Evolutionary conservation across 2,888 invertebrate species (phyloP).

Genomic region (Allophyes oxyacanthae): DNA sequence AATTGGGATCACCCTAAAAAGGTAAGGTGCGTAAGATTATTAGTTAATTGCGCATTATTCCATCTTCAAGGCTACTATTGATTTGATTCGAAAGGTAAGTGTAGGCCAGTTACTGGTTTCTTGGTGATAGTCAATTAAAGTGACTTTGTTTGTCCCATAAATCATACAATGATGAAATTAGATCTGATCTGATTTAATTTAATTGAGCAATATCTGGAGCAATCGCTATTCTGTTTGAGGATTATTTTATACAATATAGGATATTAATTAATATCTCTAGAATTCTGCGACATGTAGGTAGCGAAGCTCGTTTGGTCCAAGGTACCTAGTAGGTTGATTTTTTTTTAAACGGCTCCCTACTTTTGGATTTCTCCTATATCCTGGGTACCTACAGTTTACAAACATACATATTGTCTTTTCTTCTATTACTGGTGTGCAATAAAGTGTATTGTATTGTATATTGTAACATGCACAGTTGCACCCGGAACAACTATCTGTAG

Average conservation of each 20-base stretch:
- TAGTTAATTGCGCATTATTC: slow-evolving; percentile 15
- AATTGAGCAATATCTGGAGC: slow-evolving; percentile 37
- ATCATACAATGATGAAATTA: slow-evolving; percentile 54
- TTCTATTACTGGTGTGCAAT: too few relatives aligned
- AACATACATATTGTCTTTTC: too few relatives aligned
- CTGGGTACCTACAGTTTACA: too few relatives aligned
- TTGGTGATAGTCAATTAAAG: slow-evolving; percentile 51
- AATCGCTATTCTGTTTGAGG: slow-evolving; percentile 34
- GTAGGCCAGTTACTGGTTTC: slow-evolving; percentile 40
- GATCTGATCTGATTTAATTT: slow-evolving; percentile 41
- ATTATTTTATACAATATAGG: slow-evolving; percentile 2
- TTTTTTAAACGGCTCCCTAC: too few relatives aligned
- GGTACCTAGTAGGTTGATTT: too few relatives aligned
- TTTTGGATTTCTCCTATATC: too few relatives aligned
- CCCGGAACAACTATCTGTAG: too few relatives aligned
- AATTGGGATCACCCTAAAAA: slow-evolving; percentile 38
- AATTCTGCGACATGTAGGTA: too few relatives aligned
- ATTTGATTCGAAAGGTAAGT: slow-evolving; percentile 48
- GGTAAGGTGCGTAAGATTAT: slow-evolving; percentile 28
- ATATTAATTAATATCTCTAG: too few relatives aligned
- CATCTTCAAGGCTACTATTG: slow-evolving; percentile 43
- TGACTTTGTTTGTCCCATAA: slow-evolving; percentile 49
- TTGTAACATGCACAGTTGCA: too few relatives aligned
- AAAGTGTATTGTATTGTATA: too few relatives aligned
- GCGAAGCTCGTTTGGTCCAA: too few relatives aligned